Evolutionary conservation across 2,888 invertebrate genomes (phyloP), one percentile per base, ranked within the genome.

Genomic region (Coenonympha arcania): DNA sequence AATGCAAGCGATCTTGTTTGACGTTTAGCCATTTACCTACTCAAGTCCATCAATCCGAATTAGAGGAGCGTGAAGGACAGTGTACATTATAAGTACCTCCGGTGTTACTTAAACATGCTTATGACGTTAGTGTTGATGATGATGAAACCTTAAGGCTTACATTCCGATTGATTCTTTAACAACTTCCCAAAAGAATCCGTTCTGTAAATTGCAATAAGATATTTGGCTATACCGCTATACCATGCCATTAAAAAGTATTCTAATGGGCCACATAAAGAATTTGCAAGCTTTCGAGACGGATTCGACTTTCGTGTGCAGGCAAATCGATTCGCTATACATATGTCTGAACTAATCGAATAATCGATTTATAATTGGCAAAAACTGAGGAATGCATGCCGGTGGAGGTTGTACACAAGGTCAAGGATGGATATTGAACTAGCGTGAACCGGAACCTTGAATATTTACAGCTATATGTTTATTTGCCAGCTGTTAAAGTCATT

Each of bases 331-430:
- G 56, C 48, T 49, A 52, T 47, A 58, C 54, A 51, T 50, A 47
- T 46, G 31, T 51, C 48, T 51, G 49, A 57, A 56, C 59, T 46
- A 55, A 60, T 60, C 49, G 46, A 26, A 44, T 50, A 52, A 53
- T 54, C 50, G 54, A 43, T 48, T 47, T 55, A 43, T 51, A 53
- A 51, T 57, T 48, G 54, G 54, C 49, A 44, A 51, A 54, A 56
- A 52, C 48, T 6, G 30, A 15, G 52, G 55, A 50, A 55, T 59
- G 54, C 54, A 40, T 50, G 49, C 39, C 49, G 41, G 40, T 16
- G 26, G 36, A 24, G 48, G 40, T 45, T 16, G 43, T 15, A 34
- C 20, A 28, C 47, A 42, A 33, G 52, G 52, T 48, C 52, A 55
- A 50, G 52, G 50, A 50, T 50, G 52, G 37, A 8, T 41, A 15